Evolutionary conservation across 1,140 invertebrate genomes (phyloP).

Genomic region (Dendroctonus valens): DNA sequence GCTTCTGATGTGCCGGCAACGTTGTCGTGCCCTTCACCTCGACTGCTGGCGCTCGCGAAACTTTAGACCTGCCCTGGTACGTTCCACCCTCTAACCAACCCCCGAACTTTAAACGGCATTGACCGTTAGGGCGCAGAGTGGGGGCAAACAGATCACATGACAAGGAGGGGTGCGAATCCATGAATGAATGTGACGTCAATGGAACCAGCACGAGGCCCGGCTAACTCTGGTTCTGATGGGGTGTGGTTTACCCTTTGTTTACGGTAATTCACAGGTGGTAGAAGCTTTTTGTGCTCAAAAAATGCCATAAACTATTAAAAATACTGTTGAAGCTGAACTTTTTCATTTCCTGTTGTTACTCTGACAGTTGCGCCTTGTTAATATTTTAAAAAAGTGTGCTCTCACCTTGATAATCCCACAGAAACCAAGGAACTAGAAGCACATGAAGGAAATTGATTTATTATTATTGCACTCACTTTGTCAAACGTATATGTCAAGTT

Average conservation of each 20-base stretch:
- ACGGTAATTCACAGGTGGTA: conserved; percentile 19
- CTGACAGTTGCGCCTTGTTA: no score
- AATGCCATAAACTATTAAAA: no score
- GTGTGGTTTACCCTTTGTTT: conserved; percentile 18
- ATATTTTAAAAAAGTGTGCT: no score
- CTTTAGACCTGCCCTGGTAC: conserved; percentile 4
- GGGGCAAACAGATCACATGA: conserved; percentile 16
- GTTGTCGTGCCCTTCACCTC: conserved; percentile 19
- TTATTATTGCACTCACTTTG: no score
- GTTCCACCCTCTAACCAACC: conserved; percentile 3
- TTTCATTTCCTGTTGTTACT: no score
- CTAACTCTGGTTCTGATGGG: conserved; percentile 20
- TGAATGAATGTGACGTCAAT: conserved; percentile 33
- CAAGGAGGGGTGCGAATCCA: conserved; percentile 26
- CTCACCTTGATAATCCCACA: no score
- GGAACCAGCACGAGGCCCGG: conserved; percentile 14
- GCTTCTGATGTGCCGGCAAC: conserved; percentile 4
- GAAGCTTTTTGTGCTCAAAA: no score
- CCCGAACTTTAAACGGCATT: conserved; percentile 14
- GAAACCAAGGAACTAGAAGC: no score
- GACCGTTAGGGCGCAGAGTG: conserved; percentile 14
- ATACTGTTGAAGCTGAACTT: no score
- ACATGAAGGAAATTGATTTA: no score
- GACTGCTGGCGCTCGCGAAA: neutral
- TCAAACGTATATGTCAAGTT: no score